A percentile compares a stretch with the other conserved stretches of the same genome.
These are phyloP conservation scores for Diadophis punctatus DNA, from an alignment of 2,113 vertebrate species.

Conservation along the genomic window DNA sequence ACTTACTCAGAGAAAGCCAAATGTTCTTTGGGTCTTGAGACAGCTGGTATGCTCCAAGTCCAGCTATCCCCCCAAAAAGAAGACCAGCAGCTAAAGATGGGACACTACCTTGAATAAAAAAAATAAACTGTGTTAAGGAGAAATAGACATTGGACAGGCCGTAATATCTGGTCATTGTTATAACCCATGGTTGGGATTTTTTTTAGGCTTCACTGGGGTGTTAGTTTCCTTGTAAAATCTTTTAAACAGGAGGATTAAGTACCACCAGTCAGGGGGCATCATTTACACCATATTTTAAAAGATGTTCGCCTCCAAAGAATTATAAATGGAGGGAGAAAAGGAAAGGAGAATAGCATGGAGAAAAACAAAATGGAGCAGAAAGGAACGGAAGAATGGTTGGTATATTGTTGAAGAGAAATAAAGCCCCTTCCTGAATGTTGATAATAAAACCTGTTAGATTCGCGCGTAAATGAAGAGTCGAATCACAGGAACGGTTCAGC, in stretches of 20 bases:
- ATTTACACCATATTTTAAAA: background rate
- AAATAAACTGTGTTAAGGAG: conserved; percentile 6
- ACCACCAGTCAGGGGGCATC: background rate
- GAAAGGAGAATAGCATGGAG: background rate
- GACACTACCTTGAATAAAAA: conserved; percentile 78
- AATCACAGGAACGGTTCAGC: too few relatives aligned
- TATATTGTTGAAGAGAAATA: background rate
- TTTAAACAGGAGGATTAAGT: background rate
- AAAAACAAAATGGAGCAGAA: background rate
- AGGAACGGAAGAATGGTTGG: too few relatives aligned
- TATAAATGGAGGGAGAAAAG: background rate
- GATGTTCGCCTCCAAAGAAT: background rate
- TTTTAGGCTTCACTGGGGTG: background rate
- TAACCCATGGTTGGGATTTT: background rate
- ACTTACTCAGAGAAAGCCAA: conserved; percentile 90
- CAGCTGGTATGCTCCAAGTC: conserved; percentile 89
- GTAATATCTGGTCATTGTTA: background rate
- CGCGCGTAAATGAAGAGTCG: too few relatives aligned
- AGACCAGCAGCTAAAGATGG: conserved; percentile 90
- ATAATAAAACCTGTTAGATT: too few relatives aligned
- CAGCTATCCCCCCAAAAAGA: conserved; percentile 88
- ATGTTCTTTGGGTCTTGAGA: conserved; percentile 85
- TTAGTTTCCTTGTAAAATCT: background rate
- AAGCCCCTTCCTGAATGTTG: background rate
- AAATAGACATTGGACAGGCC: background rate